Percentiles rank a stretch among this genome's conserved stretches.
These are phyloP conservation scores for Acanthiza pusilla DNA, from an alignment of 2,797 vertebrate species.

Conservation along the genomic window DNA sequence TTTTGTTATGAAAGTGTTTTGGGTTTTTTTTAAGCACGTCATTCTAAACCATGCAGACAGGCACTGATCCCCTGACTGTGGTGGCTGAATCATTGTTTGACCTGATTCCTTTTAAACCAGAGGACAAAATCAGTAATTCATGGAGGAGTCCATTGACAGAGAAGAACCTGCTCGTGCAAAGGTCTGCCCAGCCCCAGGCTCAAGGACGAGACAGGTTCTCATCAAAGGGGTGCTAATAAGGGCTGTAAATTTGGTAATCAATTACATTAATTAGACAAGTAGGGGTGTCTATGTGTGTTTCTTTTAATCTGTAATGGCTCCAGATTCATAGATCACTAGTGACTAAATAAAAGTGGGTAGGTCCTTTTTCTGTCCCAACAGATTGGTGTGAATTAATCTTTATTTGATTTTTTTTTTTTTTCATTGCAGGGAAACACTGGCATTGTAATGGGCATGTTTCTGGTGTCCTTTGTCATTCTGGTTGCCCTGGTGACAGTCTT, in stretches of 20 bases:
- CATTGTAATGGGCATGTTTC: constrained; percentile 86
- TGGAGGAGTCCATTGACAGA: background rate
- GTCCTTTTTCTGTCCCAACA: background rate
- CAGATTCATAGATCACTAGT: background rate
- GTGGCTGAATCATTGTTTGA: background rate
- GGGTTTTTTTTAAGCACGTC: background rate
- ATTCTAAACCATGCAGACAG: background rate
- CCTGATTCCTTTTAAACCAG: background rate
- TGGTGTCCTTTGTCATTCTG: constrained; percentile 89
- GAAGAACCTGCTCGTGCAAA: background rate
- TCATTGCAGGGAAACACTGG: constrained; percentile 90
- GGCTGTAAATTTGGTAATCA: background rate
- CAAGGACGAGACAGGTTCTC: background rate
- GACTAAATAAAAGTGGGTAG: background rate
- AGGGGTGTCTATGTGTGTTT: background rate
- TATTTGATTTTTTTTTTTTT: background rate
- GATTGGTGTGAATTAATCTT: background rate
- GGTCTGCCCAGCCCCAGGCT: background rate
- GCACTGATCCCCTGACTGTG: background rate
- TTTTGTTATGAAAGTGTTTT: background rate
- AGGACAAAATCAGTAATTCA: background rate
- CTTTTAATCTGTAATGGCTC: background rate
- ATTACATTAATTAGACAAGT: background rate
- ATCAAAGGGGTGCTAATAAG: background rate
- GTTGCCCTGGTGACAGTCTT: constrained; percentile 92